phyloP scores from a whole-genome alignment of 2,797 vertebrate species.

The Taenioides sp. region DNA sequence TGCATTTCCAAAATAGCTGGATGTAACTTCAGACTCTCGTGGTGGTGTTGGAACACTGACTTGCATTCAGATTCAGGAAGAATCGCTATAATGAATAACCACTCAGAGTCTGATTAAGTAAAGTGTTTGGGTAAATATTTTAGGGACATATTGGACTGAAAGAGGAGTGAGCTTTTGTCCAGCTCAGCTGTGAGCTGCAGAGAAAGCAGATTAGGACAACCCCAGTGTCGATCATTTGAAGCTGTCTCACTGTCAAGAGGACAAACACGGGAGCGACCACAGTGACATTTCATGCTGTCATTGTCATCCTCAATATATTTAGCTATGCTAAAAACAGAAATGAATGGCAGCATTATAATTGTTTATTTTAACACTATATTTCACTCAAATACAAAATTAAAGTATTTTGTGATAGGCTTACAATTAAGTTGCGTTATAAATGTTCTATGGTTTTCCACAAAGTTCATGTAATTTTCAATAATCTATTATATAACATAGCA shows the following conservation, averaged over 20 bases:
- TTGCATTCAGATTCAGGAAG: constrained; percentile 22
- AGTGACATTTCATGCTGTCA: constrained; percentile 39
- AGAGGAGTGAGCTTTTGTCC: constrained; percentile 61
- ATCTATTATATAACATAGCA: neutral
- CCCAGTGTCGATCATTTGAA: constrained; percentile 72
- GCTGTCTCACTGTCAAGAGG: constrained; percentile 62
- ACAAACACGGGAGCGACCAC: constrained; percentile 74
- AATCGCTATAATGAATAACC: constrained; percentile 52
- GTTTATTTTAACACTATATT: neutral
- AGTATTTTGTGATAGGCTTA: neutral
- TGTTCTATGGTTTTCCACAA: neutral
- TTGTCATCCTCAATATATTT: constrained; percentile 3
- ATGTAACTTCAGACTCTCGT: neutral
- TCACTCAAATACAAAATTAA: neutral
- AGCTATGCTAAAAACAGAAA: neutral
- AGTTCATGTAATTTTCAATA: neutral
- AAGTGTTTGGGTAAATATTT: constrained; percentile 76
- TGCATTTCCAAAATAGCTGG: neutral
- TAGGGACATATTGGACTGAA: constrained; percentile 65
- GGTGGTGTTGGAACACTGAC: neutral
- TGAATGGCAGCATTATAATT: neutral
- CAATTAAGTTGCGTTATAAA: no score
- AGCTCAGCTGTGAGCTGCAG: constrained; percentile 62
- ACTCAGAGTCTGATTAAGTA: constrained; percentile 65
- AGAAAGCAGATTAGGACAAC: constrained; percentile 76